Percentiles rank a stretch among this genome's conserved stretches.
Evolutionary conservation across 2,888 invertebrate species (phyloP).

Genomic region (Lobophora halterata): DNA sequence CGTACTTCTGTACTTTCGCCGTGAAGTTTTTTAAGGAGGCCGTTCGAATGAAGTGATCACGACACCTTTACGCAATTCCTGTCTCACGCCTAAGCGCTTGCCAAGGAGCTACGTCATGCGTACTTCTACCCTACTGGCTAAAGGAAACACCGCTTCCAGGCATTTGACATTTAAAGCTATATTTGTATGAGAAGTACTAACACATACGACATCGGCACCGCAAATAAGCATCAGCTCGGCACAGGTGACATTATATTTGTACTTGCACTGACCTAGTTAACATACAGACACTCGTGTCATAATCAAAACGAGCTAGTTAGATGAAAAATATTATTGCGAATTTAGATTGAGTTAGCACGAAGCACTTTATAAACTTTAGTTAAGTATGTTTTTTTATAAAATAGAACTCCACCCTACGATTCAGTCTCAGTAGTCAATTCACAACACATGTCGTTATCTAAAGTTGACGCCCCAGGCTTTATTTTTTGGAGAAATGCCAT

Average conservation of each 20-base stretch:
- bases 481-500: slow-evolving; percentile 19
- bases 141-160: slow-evolving; percentile 53
- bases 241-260: slow-evolving; percentile 42
- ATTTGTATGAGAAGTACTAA: slow-evolving; percentile 41
- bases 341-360: slow-evolving; percentile 1
- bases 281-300: slow-evolving; percentile 27
- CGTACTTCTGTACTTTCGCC: slow-evolving; percentile 68
- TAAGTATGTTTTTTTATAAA: too few relatives aligned
- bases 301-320: slow-evolving; percentile 9
- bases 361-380: too few relatives aligned
- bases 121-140: slow-evolving; percentile 50
- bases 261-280: slow-evolving; percentile 59
- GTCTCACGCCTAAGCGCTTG: slow-evolving; percentile 68
- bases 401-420: too few relatives aligned
- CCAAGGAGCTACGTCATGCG: slow-evolving; percentile 68
- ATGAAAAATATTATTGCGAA: slow-evolving; percentile 2
- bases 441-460: too few relatives aligned
- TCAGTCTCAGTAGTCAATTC: too few relatives aligned
- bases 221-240: slow-evolving; percentile 30
- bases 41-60: slow-evolving; percentile 65
- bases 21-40: slow-evolving; percentile 61
- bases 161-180: slow-evolving; percentile 54
- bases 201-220: slow-evolving; percentile 22
- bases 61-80: slow-evolving; percentile 76
- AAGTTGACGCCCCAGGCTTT: slow-evolving; percentile 5